These are phyloP conservation scores for Spea hammondii DNA, from an alignment of 2,797 vertebrate species.

Conservation along the genomic window DNA sequence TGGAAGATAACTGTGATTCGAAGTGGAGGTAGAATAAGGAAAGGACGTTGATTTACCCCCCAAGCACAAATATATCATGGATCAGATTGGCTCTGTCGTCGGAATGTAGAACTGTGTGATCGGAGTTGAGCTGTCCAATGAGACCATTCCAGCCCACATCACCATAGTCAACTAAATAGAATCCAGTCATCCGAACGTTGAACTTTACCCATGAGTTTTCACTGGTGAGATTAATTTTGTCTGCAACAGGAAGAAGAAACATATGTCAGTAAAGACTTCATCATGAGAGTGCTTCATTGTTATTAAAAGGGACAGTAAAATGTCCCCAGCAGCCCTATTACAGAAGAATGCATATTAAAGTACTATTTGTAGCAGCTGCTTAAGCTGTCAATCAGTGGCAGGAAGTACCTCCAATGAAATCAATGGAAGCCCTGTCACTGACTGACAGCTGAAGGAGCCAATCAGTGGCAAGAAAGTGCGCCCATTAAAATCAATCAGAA, in stretches of 20 bases:
- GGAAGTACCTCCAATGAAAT: no score
- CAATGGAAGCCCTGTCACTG: no score
- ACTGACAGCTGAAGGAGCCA: no score
- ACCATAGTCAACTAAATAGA: slow-evolving; percentile 88
- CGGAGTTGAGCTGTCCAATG: slow-evolving; percentile 66
- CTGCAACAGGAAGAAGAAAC: slow-evolving; percentile 7
- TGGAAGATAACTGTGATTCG: not conserved
- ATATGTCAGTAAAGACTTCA: no score
- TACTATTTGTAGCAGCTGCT: no score
- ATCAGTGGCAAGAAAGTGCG: no score
- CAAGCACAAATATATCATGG: slow-evolving; percentile 87
- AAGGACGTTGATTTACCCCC: slow-evolving; percentile 69
- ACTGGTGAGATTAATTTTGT: slow-evolving; percentile 69
- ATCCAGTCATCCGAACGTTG: slow-evolving; percentile 84
- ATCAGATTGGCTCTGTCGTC: slow-evolving; percentile 88
- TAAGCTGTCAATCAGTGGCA: no score
- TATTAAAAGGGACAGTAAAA: no score
- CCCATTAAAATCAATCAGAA: no score
- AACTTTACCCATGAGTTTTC: slow-evolving; percentile 88
- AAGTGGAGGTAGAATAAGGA: not conserved
- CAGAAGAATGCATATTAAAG: no score
- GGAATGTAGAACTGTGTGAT: slow-evolving; percentile 70
- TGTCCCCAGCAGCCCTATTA: no score
- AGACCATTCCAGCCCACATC: slow-evolving; percentile 75
- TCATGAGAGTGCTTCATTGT: no score